Evolutionary conservation across 1,140 invertebrate species (phyloP).

Genomic region (Trypoxylus dichotomus): DNA sequence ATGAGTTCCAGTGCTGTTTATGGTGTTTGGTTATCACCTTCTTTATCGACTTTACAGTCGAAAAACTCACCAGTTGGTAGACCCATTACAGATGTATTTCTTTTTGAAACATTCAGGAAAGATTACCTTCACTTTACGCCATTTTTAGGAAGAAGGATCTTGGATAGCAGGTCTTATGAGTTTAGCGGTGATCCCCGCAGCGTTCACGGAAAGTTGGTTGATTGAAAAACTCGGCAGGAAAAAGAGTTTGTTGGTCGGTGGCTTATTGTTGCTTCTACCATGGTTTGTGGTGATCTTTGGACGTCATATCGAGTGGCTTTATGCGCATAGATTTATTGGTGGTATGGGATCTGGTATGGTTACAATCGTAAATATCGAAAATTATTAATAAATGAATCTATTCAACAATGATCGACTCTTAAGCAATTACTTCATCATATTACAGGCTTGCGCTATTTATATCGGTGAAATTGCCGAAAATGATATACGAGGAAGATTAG

Average conservation of each 20-base stretch:
- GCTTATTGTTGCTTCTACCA: background rate
- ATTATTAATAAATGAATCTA: too few relatives aligned
- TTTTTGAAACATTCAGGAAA: background rate
- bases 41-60: background rate
- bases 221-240: background rate
- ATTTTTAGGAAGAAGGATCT: constrained; percentile 18
- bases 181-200: background rate
- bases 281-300: constrained; percentile 7
- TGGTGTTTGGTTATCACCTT: background rate
- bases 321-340: background rate
- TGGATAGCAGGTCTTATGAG: background rate
- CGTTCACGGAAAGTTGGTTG: background rate
- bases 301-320: background rate
- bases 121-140: background rate
- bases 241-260: background rate
- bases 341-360: background rate
- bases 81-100: background rate
- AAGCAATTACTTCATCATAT: background rate
- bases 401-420: too few relatives aligned
- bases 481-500: constrained; percentile 11
- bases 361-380: background rate
- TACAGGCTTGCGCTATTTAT: background rate
- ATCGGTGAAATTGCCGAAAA: background rate
- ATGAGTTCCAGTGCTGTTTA: background rate
- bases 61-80: background rate